Base-by-base conservation (phyloP, 2,888 invertebrate species). In the Myathropa florea region DNA sequence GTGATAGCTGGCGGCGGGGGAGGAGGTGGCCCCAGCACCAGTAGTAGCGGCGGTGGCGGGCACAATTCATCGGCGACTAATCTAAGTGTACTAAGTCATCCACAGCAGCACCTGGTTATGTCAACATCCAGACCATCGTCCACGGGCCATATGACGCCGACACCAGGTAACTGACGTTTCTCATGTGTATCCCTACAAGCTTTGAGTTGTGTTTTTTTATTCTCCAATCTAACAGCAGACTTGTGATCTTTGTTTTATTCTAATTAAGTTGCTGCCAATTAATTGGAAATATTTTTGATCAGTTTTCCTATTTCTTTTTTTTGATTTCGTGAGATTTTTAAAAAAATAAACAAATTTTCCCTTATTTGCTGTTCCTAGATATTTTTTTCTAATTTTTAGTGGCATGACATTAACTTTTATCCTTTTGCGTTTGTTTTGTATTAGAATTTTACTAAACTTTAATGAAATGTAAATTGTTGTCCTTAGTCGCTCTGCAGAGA, bases 61-160 rank as follows among this genome's bases (percentile, higher is more conserved):
- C 86, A 86, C 9, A 86, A 86, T 63, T 86, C 86, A 55, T 77
- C 89, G 82, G 89, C 90, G 89, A 92, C 93, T 88, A 93, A 94
- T 91, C 91, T 93, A 89, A 94, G 94, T 90, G 93, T 94, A 89
- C 92, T 94, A 89, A 94, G 93, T 92, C 93, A 94, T 92, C 93
- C 93, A 89, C 94, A 93, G 84, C 94, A 93, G 89, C 91, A 93
- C 90, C 90, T 93, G 89, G 91, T 92, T 82, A 93, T 93, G 93
- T 85, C 92, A 87, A 92, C 90, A 63, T 94, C 94, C 63, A 91
- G 94, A 90, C 94, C 95, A 88, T 94, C 94, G 89, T 94, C 94
- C 75, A 94, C 94, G 33, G 93, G 93, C 59, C 95, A 95, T 89
- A 93, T 94, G 89, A 94, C 94, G 88, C 94, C 94, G 60, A 94